A percentile compares a stretch with the other conserved stretches of the same genome.
These are phyloP conservation scores for Rhea americana DNA, from an alignment of 2,113 vertebrate genomes.

Conservation along the genomic window DNA sequence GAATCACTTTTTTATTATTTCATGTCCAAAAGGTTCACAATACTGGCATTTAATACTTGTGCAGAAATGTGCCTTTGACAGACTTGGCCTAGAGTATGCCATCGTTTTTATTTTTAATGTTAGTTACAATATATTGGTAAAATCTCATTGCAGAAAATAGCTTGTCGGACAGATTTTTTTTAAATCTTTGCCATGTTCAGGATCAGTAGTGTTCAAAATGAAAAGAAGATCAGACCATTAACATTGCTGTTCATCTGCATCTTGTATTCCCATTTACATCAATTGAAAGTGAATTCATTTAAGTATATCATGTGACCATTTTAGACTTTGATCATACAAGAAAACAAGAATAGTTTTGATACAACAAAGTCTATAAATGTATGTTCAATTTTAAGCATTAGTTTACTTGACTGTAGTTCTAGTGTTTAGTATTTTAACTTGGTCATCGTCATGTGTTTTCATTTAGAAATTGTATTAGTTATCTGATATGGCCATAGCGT, in stretches of 20 bases:
- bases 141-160: background rate
- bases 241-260: background rate
- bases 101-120: background rate
- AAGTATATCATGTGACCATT: background rate
- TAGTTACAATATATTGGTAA: background rate
- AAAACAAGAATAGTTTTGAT: background rate
- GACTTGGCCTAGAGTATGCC: background rate
- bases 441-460: background rate
- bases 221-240: background rate
- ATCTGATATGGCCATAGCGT: background rate
- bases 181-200: background rate
- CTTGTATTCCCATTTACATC: background rate
- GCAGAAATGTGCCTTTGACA: background rate
- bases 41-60: background rate
- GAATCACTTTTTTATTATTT: background rate
- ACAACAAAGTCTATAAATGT: background rate
- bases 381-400: background rate
- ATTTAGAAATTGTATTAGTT: background rate
- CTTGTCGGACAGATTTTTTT: background rate
- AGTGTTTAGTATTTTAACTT: background rate
- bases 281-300: background rate
- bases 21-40: background rate
- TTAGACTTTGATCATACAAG: background rate
- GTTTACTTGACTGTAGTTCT: background rate
- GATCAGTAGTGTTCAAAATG: background rate